Evolutionary conservation across 2,888 invertebrate genomes (phyloP).

Genomic region (Onchidella celtica): DNA sequence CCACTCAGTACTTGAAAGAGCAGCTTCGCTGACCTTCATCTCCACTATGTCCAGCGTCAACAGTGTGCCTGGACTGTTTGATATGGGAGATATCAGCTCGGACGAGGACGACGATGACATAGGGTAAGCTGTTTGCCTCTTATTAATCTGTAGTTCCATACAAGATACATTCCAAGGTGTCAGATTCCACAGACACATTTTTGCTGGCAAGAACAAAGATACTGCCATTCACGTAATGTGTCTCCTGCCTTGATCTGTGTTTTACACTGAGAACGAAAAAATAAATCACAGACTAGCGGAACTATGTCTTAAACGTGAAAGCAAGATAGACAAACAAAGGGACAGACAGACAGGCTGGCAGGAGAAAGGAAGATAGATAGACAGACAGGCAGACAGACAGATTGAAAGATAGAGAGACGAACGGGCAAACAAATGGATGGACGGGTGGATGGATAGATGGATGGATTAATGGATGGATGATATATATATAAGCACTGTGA

Average conservation of each 20-base stretch:
- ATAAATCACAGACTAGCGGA: neutral
- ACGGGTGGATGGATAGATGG: neutral
- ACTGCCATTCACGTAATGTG: neutral
- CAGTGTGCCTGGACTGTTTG: conserved; percentile 60
- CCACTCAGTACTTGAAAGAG: conserved; percentile 65
- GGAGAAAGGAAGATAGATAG: neutral
- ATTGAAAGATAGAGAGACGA: neutral
- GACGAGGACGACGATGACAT: conserved; percentile 55
- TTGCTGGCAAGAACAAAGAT: no score
- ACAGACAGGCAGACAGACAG: neutral
- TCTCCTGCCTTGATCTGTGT: neutral
- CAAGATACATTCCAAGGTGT: no score
- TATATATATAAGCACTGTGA: no score
- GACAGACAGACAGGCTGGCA: neutral
- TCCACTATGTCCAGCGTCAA: conserved; percentile 69
- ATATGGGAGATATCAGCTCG: conserved; percentile 60
- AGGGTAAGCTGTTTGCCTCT: neutral
- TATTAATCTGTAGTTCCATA: neutral
- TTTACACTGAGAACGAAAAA: neutral
- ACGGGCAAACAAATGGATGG: neutral
- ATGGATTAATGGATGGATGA: neutral
- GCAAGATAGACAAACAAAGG: neutral
- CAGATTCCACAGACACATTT: no score
- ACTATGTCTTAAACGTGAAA: neutral
- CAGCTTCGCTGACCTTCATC: conserved; percentile 64